Base-by-base conservation (phyloP, 2,797 vertebrate species). In the Mus spretus region DNA sequence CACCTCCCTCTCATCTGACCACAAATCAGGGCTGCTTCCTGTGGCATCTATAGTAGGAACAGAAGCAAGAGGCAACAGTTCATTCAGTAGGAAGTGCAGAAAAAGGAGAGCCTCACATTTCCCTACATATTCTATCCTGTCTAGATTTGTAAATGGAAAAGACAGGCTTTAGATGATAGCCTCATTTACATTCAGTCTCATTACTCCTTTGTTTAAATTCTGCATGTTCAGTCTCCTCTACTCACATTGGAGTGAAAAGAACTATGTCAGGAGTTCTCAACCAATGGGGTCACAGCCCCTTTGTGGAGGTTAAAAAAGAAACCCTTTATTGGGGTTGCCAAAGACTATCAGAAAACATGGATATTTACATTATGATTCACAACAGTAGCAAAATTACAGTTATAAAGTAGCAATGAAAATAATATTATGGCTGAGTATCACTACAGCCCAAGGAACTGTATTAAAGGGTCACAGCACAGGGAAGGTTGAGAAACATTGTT, bases 11-110 rank as follows among this genome's bases (percentile, higher is more conserved):
- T 70, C 85, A 26, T 97, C 90, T 95, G 91, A 96, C 92, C 86
- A 77, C 95, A 97, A 67, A 95, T n/a, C 47, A 94, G 72, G 67
- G 77, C 65, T 89, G 40, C 75, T 95, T 97, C 95, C 94, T 93
- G 85, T 74, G 57, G 90, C 75, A 83, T 90, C 37, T 93, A 82
- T 83, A 95, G 78, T 17, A 55, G 26, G 50, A 40, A 17, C 26
- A 79, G 59, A 40, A 88, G 86, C 20, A 72, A 89, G 79, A 95
- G 75, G n/a, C n/a, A n/a, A n/a, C n/a, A n/a, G n/a, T n/a, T n/a
- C n/a, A n/a, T n/a, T n/a, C n/a, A n/a, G n/a, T n/a, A n/a, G n/a
- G 50, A 75, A 96, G 15, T 65, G 34, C 40, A 84, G 61, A 63
- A 26, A 67, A 86, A 95, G 37, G 22, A 31, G 44, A 93, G 10